Conservation (phyloP, 2,797 vertebrate species). For the Salarias fasciatus region DNA sequence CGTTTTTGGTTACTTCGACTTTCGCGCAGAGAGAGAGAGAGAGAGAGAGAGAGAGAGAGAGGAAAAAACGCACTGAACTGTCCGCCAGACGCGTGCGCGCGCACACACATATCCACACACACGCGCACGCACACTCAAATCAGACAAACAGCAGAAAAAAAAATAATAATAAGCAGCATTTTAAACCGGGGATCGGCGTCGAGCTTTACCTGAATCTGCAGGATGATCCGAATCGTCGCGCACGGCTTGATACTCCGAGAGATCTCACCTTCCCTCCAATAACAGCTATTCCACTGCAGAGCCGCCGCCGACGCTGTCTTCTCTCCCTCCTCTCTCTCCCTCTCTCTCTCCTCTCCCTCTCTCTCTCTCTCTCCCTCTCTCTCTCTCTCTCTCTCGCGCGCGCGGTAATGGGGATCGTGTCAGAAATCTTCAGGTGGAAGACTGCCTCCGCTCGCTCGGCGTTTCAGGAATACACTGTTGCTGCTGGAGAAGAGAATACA, state of each 20-base stretch:
- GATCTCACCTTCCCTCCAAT: constrained; percentile 61
- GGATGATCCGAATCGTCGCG: too few relatives aligned
- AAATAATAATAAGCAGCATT: too few relatives aligned
- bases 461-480: too few relatives aligned
- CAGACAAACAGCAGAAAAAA: constrained; percentile 11
- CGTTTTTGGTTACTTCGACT: constrained; percentile 60
- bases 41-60: too few relatives aligned
- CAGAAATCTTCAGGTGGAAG: constrained; percentile 76
- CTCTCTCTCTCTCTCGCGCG: constrained; percentile 34
- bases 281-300: constrained; percentile 79
- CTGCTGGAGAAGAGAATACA: not conserved
- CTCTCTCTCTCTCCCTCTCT: constrained; percentile 14
- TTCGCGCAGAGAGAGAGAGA: constrained; percentile 41
- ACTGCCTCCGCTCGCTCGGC: too few relatives aligned
- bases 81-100: not conserved
- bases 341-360: constrained; percentile 14
- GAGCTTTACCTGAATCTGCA: too few relatives aligned
- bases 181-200: too few relatives aligned
- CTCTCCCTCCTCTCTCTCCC: constrained; percentile 36
- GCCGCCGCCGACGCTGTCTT: constrained; percentile 73
- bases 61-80: constrained; percentile 41
- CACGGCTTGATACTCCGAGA: constrained; percentile 45
- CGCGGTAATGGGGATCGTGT: constrained; percentile 67
- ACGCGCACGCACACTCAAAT: not conserved
- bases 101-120: not conserved